Evolutionary conservation across 2,113 vertebrate genomes (phyloP).

Genomic region (Python bivittatus): DNA sequence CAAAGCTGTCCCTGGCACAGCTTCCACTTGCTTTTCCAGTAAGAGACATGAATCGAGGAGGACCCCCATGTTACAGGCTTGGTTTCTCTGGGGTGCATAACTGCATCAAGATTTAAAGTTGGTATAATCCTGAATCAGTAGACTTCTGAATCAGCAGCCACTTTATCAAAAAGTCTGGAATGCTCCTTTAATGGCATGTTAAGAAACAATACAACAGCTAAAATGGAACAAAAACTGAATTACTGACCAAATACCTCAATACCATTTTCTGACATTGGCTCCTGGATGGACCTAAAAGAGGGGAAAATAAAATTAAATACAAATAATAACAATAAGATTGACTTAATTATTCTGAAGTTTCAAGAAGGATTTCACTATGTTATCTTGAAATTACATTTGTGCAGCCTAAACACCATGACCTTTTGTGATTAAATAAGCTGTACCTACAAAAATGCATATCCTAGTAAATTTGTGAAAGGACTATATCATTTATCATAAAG

Average conservation of each 20-base stretch:
- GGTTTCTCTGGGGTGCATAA: not conserved
- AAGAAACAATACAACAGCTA: conserved; percentile 48
- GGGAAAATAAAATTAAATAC: conserved; percentile 56
- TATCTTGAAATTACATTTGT: conserved; percentile 37
- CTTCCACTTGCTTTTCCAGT: not conserved
- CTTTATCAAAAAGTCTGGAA: not conserved
- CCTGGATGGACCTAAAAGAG: conserved; percentile 74
- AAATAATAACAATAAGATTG: conserved; percentile 46
- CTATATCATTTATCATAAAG: conserved; percentile 9
- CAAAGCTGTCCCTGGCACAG: not conserved
- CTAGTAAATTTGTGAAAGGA: not conserved
- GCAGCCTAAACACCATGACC: not conserved
- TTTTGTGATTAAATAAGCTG: not conserved
- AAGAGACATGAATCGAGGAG: not conserved
- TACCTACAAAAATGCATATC: not conserved
- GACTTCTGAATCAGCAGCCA: not conserved
- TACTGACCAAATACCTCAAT: conserved; percentile 87
- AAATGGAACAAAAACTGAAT: conserved; percentile 34
- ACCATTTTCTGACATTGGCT: conserved; percentile 85
- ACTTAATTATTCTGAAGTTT: conserved; percentile 49
- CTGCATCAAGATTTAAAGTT: not conserved
- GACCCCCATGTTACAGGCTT: not conserved
- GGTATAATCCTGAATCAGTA: not conserved
- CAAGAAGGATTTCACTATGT: conserved; percentile 32
- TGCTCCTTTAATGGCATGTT: conserved; percentile 15